Base-by-base conservation (phyloP, 2,888 invertebrate species). In the Aphidoletes aphidimyza region DNA sequence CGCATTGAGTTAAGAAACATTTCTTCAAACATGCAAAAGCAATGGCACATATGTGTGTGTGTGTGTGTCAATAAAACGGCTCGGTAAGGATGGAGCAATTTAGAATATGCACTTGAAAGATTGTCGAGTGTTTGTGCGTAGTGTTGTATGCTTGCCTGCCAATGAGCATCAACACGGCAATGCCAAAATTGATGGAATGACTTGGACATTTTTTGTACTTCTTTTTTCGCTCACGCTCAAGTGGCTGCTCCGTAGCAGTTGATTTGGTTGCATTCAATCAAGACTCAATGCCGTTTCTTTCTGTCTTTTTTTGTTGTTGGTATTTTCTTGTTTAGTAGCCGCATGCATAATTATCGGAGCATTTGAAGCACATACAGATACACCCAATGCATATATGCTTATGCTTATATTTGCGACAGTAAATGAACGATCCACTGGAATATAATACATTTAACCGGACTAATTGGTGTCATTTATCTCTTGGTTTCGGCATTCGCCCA, bases 401-500 rank as follows among this genome's bases (percentile, higher is more conserved):
- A n/a, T n/a, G 69, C 14, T 30, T 6, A 9, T 2, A 30, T 69
- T 69, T 26, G 22, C n/a, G 3, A 26, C 54, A 22, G n/a, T 54
- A 26, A n/a, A 54, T 26, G 5, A 2, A 14, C 3, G 34, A 1
- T 30, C 22, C 69, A 30, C 69, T 9, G 42, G 17, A 47, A 3
- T 11, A 11, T 11, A 54, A 54, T 54, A 54, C 3, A 69, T 69
- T 54, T 69, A 69, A 69, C 69, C 34, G 69, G 69, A 69, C 69
- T 69, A 69, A 69, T 69, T 69, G 69, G 69, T 69, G 69, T 69
- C 69, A 69, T 69, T 69, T 69, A 69, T 69, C 69, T 69, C 69
- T 69, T 69, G 34, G 69, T 69, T 69, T 54, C 9, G 69, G 69
- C 69, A 69, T 69, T 69, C 69, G 69, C 54, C n/a, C n/a, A 22